Conservation (phyloP, 2,888 invertebrate genomes). For the Plebejus anna region DNA sequence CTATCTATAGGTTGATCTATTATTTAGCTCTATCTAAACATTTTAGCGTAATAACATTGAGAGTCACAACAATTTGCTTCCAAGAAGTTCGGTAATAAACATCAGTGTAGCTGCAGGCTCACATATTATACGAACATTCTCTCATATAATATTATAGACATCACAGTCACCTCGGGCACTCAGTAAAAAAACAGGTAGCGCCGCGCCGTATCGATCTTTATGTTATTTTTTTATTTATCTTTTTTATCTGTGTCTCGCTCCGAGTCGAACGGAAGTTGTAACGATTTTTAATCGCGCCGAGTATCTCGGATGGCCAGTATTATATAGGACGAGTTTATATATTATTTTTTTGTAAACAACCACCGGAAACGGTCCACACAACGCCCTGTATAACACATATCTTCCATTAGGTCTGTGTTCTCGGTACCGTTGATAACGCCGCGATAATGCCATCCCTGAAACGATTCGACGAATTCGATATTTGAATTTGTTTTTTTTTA, state of each 20-base stretch:
- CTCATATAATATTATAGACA: constrained; percentile 12
- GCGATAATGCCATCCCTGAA: constrained; percentile 50
- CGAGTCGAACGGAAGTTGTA: constrained; percentile 77
- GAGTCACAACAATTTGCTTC: background rate
- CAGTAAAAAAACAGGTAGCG: constrained; percentile 76
- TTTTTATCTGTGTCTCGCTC: constrained; percentile 72
- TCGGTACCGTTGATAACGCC: constrained; percentile 65
- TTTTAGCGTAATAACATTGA: background rate
- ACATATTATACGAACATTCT: background rate
- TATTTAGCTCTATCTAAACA: background rate
- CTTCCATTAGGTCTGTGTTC: constrained; percentile 72
- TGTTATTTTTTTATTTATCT: constrained; percentile 76
- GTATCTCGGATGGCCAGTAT: constrained; percentile 69
- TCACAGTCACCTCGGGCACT: constrained; percentile 54
- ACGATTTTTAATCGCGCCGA: constrained; percentile 78
- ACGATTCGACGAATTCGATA: constrained; percentile 43
- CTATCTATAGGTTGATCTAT: background rate
- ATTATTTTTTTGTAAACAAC: constrained; percentile 70
- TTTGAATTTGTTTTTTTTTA: constrained; percentile 27
- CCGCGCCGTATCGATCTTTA: constrained; percentile 73
- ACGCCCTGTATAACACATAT: constrained; percentile 71
- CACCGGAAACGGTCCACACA: constrained; percentile 73
- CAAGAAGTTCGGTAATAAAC: background rate
- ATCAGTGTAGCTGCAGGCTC: background rate
- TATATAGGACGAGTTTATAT: constrained; percentile 53